A percentile compares a stretch with the other conserved stretches of the same genome.
phyloP scores from a whole-genome alignment of 1,140 invertebrate species.

The Conus ventricosus region DNA sequence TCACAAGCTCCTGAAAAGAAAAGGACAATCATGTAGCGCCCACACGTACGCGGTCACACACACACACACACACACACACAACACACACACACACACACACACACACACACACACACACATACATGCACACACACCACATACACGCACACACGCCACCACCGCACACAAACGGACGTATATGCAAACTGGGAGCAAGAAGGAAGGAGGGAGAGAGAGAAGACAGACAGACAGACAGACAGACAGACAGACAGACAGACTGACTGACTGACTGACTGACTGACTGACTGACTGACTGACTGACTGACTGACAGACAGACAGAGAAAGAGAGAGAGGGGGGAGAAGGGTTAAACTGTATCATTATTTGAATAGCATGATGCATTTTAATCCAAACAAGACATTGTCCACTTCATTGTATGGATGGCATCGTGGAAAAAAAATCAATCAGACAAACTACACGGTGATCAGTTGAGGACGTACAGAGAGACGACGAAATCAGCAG shows the following conservation, averaged over 20 bases:
- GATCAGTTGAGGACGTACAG: too few relatives aligned
- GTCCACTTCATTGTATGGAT: too few relatives aligned
- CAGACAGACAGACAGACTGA: neutral
- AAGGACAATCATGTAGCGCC: neutral
- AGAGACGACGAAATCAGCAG: too few relatives aligned
- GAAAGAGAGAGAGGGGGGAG: too few relatives aligned
- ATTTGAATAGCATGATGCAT: too few relatives aligned
- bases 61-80: neutral
- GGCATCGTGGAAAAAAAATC: too few relatives aligned
- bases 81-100: neutral
- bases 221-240: neutral
- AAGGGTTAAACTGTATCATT: too few relatives aligned
- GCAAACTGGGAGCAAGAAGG: neutral
- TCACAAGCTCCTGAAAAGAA: slow-evolving; percentile 11
- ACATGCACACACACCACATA: neutral
- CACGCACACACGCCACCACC: neutral
- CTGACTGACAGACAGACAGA: neutral
- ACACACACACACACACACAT: neutral
- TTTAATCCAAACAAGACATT: too few relatives aligned
- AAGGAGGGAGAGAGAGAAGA: neutral
- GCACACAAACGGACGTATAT: neutral
- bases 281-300: neutral
- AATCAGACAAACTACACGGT: too few relatives aligned
- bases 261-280: too few relatives aligned
- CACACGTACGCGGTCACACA: neutral